Evolutionary conservation across 1,140 invertebrate genomes (phyloP).

Genomic region (Caenorhabditis briggsae): DNA sequence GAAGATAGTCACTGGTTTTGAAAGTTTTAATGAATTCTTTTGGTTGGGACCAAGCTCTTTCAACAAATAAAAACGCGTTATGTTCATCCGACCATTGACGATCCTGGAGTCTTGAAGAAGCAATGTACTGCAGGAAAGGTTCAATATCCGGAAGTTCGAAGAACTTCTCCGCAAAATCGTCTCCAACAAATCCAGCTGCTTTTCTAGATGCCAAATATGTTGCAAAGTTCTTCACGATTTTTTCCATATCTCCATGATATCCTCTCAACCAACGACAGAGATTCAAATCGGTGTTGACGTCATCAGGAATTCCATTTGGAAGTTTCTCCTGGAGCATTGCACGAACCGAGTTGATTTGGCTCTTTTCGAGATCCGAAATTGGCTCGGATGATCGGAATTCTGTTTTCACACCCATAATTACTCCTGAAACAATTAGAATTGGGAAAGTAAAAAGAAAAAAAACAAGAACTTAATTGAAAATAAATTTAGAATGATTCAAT

Average conservation of each 20-base stretch:
- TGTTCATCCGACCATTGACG: constrained; percentile 59
- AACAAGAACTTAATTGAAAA: not conserved
- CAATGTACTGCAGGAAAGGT: constrained; percentile 59
- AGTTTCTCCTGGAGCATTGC: constrained; percentile 41
- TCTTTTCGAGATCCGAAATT: not conserved
- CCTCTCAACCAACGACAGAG: constrained; percentile 60
- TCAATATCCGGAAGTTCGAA: constrained; percentile 33
- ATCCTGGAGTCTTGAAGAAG: constrained; percentile 58
- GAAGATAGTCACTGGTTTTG: constrained; percentile 63
- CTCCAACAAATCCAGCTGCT: constrained; percentile 57
- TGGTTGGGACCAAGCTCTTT: constrained; percentile 64
- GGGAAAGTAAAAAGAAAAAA: not conserved
- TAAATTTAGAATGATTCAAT: not conserved
- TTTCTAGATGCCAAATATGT: constrained; percentile 57
- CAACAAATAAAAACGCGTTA: constrained; percentile 64
- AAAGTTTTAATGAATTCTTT: constrained; percentile 64
- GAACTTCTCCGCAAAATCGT: constrained; percentile 60
- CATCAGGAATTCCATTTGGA: constrained; percentile 58
- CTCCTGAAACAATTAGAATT: not conserved
- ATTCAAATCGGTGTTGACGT: constrained; percentile 62
- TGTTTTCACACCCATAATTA: constrained; percentile 22
- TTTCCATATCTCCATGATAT: constrained; percentile 61
- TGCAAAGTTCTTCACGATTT: constrained; percentile 59
- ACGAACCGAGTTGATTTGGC: constrained; percentile 31
- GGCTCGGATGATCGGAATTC: constrained; percentile 10